Conservation (phyloP, 2,113 vertebrate species). For the Neotragus moschatus region DNA sequence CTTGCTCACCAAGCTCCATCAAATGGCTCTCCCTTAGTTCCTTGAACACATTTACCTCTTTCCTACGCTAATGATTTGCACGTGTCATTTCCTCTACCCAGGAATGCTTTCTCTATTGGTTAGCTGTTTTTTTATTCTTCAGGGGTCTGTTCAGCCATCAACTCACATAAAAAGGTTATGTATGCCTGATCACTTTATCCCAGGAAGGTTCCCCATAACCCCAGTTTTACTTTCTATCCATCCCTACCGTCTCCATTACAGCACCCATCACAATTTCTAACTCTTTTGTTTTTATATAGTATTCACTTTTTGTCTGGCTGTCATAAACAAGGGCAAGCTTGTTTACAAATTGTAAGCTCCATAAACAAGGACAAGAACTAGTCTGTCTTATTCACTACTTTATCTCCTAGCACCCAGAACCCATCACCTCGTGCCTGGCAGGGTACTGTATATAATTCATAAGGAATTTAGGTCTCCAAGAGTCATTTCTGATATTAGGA, state of each 20-base stretch:
- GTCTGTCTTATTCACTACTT: background rate
- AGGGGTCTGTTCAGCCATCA: background rate
- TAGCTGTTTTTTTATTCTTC: background rate
- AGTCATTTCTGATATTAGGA: conserved; percentile 2
- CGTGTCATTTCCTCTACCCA: background rate
- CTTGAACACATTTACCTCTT: background rate
- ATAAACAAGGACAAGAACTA: background rate
- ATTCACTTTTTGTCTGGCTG: background rate
- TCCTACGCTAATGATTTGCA: background rate
- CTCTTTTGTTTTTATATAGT: background rate
- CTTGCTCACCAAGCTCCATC: background rate
- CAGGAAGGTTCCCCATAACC: background rate
- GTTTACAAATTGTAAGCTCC: background rate
- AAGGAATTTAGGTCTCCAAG: background rate
- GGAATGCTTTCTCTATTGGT: background rate
- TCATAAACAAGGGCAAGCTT: background rate
- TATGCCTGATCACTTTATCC: background rate
- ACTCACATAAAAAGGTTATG: background rate
- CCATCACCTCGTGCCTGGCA: background rate
- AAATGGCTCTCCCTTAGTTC: background rate
- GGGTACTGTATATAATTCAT: background rate
- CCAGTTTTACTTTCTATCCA: background rate
- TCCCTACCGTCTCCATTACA: background rate
- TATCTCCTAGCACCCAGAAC: background rate
- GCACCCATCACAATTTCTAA: background rate